phyloP scores from a whole-genome alignment of 2,113 vertebrate genomes.

The Hydrochoerus hydrochaeris region DNA sequence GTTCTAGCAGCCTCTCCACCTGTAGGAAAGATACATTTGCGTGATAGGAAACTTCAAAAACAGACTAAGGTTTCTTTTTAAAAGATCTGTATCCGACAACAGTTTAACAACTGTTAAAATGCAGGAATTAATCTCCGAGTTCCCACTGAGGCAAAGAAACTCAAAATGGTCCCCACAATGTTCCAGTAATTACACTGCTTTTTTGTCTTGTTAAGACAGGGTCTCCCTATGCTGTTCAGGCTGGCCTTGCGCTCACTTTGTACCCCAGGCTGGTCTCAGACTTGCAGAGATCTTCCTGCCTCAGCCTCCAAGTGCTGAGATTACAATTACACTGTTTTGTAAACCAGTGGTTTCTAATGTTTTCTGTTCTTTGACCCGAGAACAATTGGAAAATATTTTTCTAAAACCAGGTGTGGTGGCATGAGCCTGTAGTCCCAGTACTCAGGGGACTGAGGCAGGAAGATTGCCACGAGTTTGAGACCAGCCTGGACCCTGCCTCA shows the following conservation, averaged over 20 bases:
- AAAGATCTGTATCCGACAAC: background rate
- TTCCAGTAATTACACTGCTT: background rate
- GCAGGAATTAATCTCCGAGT: background rate
- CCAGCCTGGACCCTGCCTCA: background rate
- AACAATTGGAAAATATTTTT: background rate
- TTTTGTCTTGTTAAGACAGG: too few relatives aligned
- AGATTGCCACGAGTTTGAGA: too few relatives aligned
- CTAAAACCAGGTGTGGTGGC: background rate
- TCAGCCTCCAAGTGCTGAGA: background rate
- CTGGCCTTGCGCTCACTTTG: too few relatives aligned
- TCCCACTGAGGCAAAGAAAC: background rate
- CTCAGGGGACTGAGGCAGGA: background rate
- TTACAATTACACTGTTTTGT: background rate
- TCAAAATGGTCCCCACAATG: background rate
- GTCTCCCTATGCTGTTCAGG: too few relatives aligned
- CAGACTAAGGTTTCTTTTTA: background rate
- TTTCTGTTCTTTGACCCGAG: background rate
- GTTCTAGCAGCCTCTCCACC: background rate
- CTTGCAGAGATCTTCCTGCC: too few relatives aligned
- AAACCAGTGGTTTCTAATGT: background rate
- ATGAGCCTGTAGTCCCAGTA: too few relatives aligned
- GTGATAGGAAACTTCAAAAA: background rate
- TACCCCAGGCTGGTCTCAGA: too few relatives aligned
- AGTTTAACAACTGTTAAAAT: background rate
- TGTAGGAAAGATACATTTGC: background rate